Evolutionary conservation across 2,888 invertebrate genomes (phyloP).

Genomic region (Lathronympha strigana): DNA sequence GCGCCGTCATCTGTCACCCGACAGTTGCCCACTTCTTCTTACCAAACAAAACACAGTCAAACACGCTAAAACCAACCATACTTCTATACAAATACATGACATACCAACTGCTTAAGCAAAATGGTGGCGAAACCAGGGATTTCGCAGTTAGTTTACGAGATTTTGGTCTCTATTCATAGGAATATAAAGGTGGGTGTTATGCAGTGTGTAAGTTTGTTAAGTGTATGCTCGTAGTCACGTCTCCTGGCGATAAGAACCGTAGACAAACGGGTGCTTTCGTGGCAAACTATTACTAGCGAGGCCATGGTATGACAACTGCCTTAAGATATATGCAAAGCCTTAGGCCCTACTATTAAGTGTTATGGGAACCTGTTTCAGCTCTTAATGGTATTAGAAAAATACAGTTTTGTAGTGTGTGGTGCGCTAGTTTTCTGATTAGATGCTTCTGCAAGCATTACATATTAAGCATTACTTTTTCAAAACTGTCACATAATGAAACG

Average conservation of each 20-base stretch:
- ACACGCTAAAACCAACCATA: slow-evolving; percentile 49
- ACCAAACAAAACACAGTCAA: slow-evolving; percentile 47
- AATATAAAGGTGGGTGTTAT: slow-evolving; percentile 40
- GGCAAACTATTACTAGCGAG: slow-evolving; percentile 37
- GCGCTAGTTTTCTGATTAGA: no score
- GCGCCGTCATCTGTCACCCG: slow-evolving; percentile 73
- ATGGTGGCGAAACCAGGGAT: slow-evolving; percentile 14
- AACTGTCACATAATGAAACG: no score
- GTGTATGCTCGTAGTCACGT: slow-evolving; percentile 60
- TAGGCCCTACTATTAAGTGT: background rate
- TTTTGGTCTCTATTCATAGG: background rate
- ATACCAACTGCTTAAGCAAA: slow-evolving; percentile 39
- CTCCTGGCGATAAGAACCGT: slow-evolving; percentile 64
- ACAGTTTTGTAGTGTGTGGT: background rate
- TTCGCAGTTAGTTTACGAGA: background rate
- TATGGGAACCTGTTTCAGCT: background rate
- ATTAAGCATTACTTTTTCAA: no score
- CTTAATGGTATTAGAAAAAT: background rate
- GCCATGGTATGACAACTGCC: slow-evolving; percentile 14
- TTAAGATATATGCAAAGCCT: slow-evolving; percentile 2
- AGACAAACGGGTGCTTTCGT: slow-evolving; percentile 65
- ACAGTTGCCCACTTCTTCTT: slow-evolving; percentile 57
- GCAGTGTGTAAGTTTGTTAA: slow-evolving; percentile 45
- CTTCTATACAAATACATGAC: slow-evolving; percentile 42
- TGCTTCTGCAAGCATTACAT: no score